phyloP scores from a whole-genome alignment of 2,797 vertebrate species.

The Lemur catta region DNA sequence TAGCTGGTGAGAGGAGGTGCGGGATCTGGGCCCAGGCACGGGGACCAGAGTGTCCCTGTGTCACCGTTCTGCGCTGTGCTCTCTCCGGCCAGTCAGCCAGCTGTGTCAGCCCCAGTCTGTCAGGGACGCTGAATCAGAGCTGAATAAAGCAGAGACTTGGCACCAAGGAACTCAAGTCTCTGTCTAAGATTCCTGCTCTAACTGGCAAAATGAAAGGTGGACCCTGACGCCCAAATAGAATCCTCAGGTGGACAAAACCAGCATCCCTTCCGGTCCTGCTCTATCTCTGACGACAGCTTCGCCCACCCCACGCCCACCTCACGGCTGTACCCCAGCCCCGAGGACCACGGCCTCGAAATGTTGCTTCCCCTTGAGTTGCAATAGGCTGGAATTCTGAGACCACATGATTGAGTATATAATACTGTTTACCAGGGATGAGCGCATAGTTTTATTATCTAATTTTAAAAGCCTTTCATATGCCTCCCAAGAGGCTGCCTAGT shows the following conservation, averaged over 20 bases:
- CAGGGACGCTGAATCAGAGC: not conserved
- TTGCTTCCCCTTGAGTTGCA: not conserved
- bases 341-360: not conserved
- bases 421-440: not conserved
- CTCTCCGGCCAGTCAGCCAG: not conserved
- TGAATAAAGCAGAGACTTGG: not conserved
- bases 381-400: not conserved
- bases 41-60: accelerated
- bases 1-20: not conserved
- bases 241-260: not conserved
- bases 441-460: not conserved
- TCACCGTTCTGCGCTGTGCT: not conserved
- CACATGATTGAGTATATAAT: not conserved
- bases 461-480: not conserved
- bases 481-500: not conserved
- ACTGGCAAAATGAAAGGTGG: not conserved
- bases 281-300: not conserved
- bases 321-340: not conserved
- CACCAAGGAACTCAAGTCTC: not conserved
- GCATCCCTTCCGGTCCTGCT: not conserved
- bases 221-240: not conserved
- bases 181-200: not conserved
- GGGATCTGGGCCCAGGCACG: not conserved
- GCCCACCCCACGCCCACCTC: not conserved
- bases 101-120: too few species aligned